phyloP scores from a whole-genome alignment of 2,113 vertebrate genomes.

The Okapia johnstoni region DNA sequence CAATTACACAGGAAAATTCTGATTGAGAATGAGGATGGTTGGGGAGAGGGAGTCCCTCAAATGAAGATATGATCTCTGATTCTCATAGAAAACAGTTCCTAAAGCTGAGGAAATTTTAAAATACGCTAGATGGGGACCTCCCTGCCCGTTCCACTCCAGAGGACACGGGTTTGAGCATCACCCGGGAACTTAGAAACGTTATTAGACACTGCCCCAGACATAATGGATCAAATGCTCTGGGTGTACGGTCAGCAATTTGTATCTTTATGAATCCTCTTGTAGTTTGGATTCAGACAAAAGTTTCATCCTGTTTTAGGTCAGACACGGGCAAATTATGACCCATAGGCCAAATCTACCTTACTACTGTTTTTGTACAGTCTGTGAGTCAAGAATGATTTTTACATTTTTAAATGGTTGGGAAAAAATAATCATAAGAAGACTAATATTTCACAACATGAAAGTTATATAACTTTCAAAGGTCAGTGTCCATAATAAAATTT shows the following conservation, averaged over 20 bases:
- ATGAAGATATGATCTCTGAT: not conserved
- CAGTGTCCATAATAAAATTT: not conserved
- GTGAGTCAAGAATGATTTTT: not conserved
- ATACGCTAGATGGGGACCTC: not conserved
- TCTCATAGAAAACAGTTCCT: not conserved
- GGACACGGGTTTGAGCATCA: not conserved
- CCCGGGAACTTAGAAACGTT: not conserved
- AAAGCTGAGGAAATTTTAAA: not conserved
- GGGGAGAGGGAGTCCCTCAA: not conserved
- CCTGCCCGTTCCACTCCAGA: not conserved
- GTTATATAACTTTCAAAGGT: not conserved
- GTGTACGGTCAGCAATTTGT: not conserved
- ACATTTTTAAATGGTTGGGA: not conserved
- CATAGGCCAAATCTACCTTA: not conserved
- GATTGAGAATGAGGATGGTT: not conserved
- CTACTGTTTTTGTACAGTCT: not conserved
- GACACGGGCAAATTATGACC: not conserved
- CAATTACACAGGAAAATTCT: not conserved
- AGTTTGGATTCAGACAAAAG: not conserved
- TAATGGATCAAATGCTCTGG: not conserved
- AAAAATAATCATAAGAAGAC: not conserved
- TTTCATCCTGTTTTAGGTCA: not conserved
- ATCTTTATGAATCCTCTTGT: not conserved
- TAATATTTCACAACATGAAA: not conserved
- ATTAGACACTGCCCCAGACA: not conserved